Conservation (phyloP, 2,797 vertebrate species). For the Epinephelus malabaricus region DNA sequence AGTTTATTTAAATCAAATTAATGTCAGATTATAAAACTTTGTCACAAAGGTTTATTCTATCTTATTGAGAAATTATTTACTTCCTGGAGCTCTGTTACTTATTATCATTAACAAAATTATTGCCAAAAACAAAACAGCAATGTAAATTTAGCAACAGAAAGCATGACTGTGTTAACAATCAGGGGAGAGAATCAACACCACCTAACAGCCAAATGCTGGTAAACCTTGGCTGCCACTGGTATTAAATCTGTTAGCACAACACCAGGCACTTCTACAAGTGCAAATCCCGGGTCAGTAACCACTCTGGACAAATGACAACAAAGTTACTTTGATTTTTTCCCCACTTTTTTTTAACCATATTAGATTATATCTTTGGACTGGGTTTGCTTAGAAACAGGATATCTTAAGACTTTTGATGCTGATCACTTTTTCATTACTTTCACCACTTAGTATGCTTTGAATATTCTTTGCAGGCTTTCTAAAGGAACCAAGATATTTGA, state of each 20-base stretch:
- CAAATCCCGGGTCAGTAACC: conserved; percentile 13
- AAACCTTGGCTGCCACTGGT: conserved; percentile 24
- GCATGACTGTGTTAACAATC: conserved; percentile 26
- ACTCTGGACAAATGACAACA: conserved; percentile 15
- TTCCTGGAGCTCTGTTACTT: conserved; percentile 4
- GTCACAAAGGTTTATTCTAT: no score
- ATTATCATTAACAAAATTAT: conserved; percentile 18
- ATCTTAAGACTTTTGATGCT: no score
- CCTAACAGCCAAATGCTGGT: not conserved
- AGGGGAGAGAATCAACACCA: conserved; percentile 15
- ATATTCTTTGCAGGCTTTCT: no score
- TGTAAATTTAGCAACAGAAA: not conserved
- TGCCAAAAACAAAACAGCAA: conserved; percentile 8
- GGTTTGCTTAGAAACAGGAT: no score
- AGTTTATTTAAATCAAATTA: not conserved
- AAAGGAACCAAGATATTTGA: no score
- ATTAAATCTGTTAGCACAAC: conserved; percentile 32
- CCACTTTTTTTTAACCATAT: no score
- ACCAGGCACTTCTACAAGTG: conserved; percentile 24
- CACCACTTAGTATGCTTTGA: no score
- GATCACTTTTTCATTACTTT: no score
- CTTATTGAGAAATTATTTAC: not conserved
- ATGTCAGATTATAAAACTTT: not conserved
- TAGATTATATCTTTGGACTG: no score
- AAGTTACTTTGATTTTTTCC: conserved; percentile 7